A percentile compares a stretch with the other conserved stretches of the same genome.
phyloP scores from a whole-genome alignment of 2,888 invertebrate genomes.

The Dryocosmus kuriphilus region DNA sequence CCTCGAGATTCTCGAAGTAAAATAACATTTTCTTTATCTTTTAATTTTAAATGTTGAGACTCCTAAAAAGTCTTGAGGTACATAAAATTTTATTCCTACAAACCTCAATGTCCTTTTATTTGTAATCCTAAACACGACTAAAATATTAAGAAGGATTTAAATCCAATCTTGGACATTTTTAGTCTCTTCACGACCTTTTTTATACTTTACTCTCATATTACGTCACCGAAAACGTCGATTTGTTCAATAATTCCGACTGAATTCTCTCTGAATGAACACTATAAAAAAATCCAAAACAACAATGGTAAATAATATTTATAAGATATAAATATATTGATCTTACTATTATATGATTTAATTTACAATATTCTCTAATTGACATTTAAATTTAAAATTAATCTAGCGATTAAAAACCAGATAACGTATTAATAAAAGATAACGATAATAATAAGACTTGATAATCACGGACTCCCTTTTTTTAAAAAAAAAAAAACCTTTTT shows the following conservation, averaged over 20 bases:
- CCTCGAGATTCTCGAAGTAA: too few relatives aligned
- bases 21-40: too few relatives aligned
- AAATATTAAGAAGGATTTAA: constrained; percentile 6
- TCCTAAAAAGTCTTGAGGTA: neutral
- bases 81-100: neutral
- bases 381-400: neutral
- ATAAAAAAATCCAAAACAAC: too few relatives aligned
- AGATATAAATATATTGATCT: too few relatives aligned
- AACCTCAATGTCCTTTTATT: constrained; percentile 13
- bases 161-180: constrained; percentile 11
- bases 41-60: neutral
- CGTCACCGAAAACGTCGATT: neutral
- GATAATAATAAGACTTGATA: neutral
- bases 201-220: constrained; percentile 4
- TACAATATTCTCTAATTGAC: too few relatives aligned
- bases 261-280: neutral
- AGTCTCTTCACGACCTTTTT: constrained; percentile 24
- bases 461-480: neutral
- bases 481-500: constrained; percentile 31
- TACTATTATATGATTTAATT: too few relatives aligned
- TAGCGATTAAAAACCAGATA: neutral
- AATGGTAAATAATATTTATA: neutral
- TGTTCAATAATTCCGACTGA: neutral
- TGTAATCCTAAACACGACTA: constrained; percentile 3
- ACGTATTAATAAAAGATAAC: neutral